Evolutionary conservation across 2,888 invertebrate genomes (phyloP), one percentile per base, ranked within the genome.

Genomic region (Acleris literana): DNA sequence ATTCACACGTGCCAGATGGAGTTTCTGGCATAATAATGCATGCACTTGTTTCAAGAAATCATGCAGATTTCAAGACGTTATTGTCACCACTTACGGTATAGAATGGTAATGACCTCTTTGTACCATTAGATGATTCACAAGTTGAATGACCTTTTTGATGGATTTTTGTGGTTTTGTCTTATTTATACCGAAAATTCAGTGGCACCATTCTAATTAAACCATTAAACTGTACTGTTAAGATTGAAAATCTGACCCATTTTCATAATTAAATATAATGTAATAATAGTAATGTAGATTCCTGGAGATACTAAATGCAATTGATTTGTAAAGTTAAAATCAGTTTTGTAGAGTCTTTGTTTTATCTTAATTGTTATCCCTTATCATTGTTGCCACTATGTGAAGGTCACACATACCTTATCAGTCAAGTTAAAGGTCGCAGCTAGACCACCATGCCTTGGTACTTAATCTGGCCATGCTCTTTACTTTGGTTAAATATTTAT

Each of bases 371-470:
- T 17, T n/a, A 72, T 73, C 72, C 68, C 25, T 72, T 68, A 63
- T 71, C 63, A 64, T 68, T 63, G 62, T 63, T 59, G 18, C 39
- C 17, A 16, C 46, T 29, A 73, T 74, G 65, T 66, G 69, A 73
- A 74, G 76, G 71, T 77, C 72, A 76, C 66, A 71, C 71, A 43
- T 5, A 16, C 43, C 43, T 63, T 68, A 62, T 68, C 68, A 64
- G 52, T 49, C 64, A 64, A 56, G 55, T n/a, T 63, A 17, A 59
- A 49, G 46, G 55, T 56, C 44, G 17, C 7, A n/a, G 33, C 46
- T 62, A 54, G 61, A n/a, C n/a, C 16, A 18, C 44, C 9, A 55
- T 20, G 18, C 9, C 51, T 66, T 9, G 25, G 33, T 39, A 0
- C 13, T 39, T 39, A 1, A 39, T 33, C 3, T 33, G 11, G 11